Evolutionary conservation across 1,140 invertebrate genomes (phyloP).

Genomic region (Pogonomyrmex barbatus): DNA sequence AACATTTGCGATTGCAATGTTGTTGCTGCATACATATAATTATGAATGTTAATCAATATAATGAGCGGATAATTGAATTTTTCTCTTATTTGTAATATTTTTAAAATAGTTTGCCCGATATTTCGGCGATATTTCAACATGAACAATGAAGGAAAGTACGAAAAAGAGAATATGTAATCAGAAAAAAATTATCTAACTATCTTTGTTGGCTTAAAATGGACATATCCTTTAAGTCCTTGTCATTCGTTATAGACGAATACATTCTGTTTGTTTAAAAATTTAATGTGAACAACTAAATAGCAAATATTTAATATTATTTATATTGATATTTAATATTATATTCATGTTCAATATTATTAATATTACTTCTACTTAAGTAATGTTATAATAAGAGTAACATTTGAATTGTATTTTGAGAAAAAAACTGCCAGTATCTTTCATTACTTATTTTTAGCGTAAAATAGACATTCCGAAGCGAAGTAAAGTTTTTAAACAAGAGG

Average conservation of each 20-base stretch:
- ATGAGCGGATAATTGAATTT: neutral
- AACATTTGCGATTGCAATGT: neutral
- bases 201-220: neutral
- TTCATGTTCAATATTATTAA: neutral
- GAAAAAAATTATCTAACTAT: constrained; percentile 54
- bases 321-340: neutral
- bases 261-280: constrained; percentile 29
- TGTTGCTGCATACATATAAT: neutral
- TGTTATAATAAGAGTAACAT: neutral
- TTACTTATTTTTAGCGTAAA: neutral
- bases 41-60: constrained; percentile 57
- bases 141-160: constrained; percentile 35
- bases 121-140: constrained; percentile 48
- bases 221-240: constrained; percentile 11
- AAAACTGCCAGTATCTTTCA: neutral
- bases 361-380: neutral
- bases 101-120: constrained; percentile 28
- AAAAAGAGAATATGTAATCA: constrained; percentile 67
- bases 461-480: neutral
- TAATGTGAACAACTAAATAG: neutral
- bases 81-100: constrained; percentile 9
- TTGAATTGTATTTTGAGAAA: neutral
- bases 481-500: constrained; percentile 7
- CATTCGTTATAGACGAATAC: neutral
- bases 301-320: neutral